Conservation (phyloP, 1,140 invertebrate species). For the Lucilia cuprina region DNA sequence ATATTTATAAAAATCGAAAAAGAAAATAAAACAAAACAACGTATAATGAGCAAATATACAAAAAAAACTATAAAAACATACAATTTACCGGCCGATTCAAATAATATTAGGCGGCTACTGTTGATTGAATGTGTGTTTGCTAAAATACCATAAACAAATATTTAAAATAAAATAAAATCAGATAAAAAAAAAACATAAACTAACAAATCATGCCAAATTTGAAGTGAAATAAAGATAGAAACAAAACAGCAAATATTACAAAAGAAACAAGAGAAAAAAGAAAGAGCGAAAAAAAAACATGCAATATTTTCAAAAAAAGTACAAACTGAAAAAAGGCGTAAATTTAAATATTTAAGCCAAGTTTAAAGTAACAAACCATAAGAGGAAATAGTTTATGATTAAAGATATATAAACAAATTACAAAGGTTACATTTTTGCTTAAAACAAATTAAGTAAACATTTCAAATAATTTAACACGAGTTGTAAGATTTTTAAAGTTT, state of each 20-base stretch:
- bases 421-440: not conserved
- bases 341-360: not conserved
- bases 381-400: not conserved
- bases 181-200: no score
- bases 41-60: not conserved
- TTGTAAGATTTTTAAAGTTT: no score
- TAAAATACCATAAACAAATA: no score
- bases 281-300: not conserved
- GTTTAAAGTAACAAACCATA: not conserved
- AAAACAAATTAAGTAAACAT: no score
- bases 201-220: not conserved
- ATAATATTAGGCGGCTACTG: constrained; percentile 1
- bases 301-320: not conserved
- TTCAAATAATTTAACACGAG: no score
- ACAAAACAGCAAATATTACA: not conserved
- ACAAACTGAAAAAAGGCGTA: not conserved
- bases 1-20: not conserved
- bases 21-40: not conserved
- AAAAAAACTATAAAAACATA: not conserved
- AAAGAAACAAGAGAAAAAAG: not conserved
- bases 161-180: no score
- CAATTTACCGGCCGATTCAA: not conserved
- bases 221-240: not conserved
- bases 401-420: not conserved
- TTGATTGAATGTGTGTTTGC: not conserved